Conservation (phyloP, 2,888 invertebrate genomes). For the Tetramorium bicarinatum region DNA sequence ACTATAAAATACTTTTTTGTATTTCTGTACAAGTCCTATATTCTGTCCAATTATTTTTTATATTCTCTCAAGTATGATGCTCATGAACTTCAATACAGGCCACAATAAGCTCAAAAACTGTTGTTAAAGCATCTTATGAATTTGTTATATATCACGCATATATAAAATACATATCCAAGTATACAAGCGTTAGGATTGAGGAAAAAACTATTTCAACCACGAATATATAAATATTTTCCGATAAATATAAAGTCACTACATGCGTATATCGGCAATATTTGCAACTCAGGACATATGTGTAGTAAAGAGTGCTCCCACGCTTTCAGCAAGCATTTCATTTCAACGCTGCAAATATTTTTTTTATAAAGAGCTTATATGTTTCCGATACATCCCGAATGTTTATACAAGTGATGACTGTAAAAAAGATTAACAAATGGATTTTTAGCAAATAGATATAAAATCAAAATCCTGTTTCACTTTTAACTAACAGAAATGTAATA, state of each 20-base stretch:
- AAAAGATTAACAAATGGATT: conserved; percentile 13
- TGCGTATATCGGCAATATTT: conserved; percentile 31
- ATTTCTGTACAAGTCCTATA: not conserved
- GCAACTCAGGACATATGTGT: conserved; percentile 4
- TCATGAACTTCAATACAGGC: not conserved
- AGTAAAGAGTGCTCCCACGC: conserved; percentile 23
- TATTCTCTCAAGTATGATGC: not conserved
- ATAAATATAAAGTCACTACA: conserved; percentile 29
- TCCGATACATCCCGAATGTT: conserved; percentile 1
- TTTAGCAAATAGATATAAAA: conserved; percentile 5
- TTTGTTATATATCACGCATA: not conserved
- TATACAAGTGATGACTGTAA: not conserved
- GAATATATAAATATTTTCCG: conserved; percentile 37
- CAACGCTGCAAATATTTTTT: conserved; percentile 19
- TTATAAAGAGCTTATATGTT: not conserved
- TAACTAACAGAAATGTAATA: not conserved
- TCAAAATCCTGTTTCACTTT: not conserved
- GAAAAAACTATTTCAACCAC: conserved; percentile 22
- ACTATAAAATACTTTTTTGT: not conserved
- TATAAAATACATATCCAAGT: conserved; percentile 6
- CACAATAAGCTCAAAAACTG: not conserved
- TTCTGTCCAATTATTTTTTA: not conserved
- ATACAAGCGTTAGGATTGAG: not conserved
- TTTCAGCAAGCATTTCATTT: conserved; percentile 40
- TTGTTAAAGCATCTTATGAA: not conserved